These are phyloP conservation scores for Sminthopsis crassicaudata DNA, from an alignment of 2,113 vertebrate species.

Conservation along the genomic window DNA sequence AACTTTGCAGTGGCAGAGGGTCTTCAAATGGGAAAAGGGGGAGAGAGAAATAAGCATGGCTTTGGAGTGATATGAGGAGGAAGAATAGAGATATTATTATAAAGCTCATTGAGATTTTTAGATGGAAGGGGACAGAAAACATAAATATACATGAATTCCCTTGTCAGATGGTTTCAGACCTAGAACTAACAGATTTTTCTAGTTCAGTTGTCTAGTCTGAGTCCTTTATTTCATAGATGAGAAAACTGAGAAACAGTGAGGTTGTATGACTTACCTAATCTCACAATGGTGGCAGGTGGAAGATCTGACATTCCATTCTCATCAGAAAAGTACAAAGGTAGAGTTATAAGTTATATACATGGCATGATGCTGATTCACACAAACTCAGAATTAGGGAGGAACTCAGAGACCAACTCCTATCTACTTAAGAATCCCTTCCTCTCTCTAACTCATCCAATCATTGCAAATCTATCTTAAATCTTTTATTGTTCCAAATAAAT, in stretches of 20 bases:
- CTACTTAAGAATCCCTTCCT: neutral
- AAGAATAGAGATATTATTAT: conserved; percentile 27
- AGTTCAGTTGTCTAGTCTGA: neutral
- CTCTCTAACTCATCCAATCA: neutral
- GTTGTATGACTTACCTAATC: neutral
- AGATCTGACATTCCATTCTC: neutral
- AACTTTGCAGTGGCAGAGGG: neutral
- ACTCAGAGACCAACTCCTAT: neutral
- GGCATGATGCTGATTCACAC: neutral
- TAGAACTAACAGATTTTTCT: neutral
- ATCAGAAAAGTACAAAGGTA: neutral
- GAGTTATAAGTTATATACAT: neutral
- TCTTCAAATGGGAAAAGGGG: conserved; percentile 30
- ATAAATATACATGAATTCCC: conserved; percentile 41
- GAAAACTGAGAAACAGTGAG: neutral
- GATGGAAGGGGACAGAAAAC: conserved; percentile 57
- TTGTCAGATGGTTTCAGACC: neutral
- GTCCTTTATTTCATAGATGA: neutral
- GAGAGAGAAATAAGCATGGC: neutral
- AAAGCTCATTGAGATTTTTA: conserved; percentile 58
- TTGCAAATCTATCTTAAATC: neutral
- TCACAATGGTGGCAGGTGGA: neutral
- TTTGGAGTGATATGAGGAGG: neutral
- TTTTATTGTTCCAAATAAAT: neutral
- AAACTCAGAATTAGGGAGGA: neutral